phyloP scores from a whole-genome alignment of 2,113 vertebrate genomes.

The Nanorana parkeri region DNA sequence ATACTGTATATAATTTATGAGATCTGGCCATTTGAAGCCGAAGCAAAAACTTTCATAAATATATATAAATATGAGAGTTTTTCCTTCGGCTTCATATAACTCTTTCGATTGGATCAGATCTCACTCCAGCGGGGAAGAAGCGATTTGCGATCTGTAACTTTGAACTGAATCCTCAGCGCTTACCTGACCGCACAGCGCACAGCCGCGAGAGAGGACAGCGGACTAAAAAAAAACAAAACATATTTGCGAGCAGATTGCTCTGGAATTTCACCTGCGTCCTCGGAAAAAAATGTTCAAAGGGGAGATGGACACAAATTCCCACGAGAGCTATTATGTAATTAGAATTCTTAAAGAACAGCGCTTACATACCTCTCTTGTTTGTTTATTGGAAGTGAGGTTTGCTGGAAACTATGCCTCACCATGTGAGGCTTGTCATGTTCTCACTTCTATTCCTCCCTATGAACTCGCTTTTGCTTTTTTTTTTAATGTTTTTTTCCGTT shows the following conservation, averaged over 20 bases:
- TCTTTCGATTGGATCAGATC: too few relatives aligned
- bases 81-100: too few relatives aligned
- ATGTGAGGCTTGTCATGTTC: constrained; percentile 26
- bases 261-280: constrained; percentile 54
- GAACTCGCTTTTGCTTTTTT: constrained; percentile 12
- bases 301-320: constrained; percentile 41
- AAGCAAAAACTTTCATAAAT: too few relatives aligned
- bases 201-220: constrained; percentile 14
- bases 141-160: too few relatives aligned
- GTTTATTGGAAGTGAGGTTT: constrained; percentile 37
- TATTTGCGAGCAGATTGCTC: constrained; percentile 38
- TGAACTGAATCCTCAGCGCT: too few relatives aligned
- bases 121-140: too few relatives aligned
- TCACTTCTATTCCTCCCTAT: constrained; percentile 22
- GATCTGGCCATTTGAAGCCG: too few relatives aligned
- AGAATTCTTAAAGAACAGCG: constrained; percentile 44
- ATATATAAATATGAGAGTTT: too few relatives aligned
- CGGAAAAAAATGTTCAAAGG: constrained; percentile 51
- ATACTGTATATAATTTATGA: too few relatives aligned
- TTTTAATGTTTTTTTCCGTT: too few relatives aligned
- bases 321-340: constrained; percentile 41
- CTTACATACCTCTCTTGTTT: constrained; percentile 28
- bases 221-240: constrained; percentile 32
- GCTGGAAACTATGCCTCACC: constrained; percentile 41
- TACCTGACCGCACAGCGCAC: background rate